phyloP scores from a whole-genome alignment of 2,113 vertebrate species.

The Nesoenas mayeri region DNA sequence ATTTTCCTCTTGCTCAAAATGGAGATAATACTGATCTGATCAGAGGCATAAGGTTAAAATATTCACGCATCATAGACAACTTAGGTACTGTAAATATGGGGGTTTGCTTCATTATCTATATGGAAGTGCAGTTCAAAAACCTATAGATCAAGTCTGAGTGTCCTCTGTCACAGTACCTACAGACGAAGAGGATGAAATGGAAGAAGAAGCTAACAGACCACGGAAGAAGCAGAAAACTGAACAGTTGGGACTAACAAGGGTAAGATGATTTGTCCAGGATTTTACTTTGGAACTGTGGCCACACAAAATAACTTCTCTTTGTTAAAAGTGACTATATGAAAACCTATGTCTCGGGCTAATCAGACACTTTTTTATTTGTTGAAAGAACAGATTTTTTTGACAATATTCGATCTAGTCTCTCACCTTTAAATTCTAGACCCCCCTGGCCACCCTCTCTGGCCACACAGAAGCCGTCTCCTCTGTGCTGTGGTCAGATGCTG shows the following conservation, averaged over 20 bases:
- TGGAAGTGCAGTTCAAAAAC: not conserved
- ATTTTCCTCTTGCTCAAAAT: not conserved
- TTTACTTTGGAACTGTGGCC: not conserved
- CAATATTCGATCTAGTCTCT: not conserved
- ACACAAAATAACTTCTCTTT: not conserved
- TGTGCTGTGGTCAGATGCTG: conserved; percentile 89
- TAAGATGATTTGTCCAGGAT: conserved; percentile 51
- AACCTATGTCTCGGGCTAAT: not conserved
- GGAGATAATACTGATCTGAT: not conserved
- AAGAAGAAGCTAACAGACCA: conserved; percentile 85
- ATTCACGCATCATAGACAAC: not conserved
- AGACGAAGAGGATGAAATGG: conserved; percentile 90
- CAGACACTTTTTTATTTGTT: not conserved
- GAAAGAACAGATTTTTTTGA: not conserved
- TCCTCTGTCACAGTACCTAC: conserved; percentile 81
- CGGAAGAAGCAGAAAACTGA: conserved; percentile 98
- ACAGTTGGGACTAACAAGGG: conserved; percentile 90
- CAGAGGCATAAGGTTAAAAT: not conserved
- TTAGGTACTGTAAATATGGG: not conserved
- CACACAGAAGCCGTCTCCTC: conserved; percentile 93
- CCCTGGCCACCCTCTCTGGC: conserved; percentile 91
- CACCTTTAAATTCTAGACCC: conserved; percentile 80
- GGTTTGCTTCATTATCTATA: not conserved
- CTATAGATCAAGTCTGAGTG: not conserved
- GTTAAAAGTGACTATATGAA: not conserved